Conservation (phyloP, 2,888 invertebrate genomes). For the Caenorhabditis sp. region DNA sequence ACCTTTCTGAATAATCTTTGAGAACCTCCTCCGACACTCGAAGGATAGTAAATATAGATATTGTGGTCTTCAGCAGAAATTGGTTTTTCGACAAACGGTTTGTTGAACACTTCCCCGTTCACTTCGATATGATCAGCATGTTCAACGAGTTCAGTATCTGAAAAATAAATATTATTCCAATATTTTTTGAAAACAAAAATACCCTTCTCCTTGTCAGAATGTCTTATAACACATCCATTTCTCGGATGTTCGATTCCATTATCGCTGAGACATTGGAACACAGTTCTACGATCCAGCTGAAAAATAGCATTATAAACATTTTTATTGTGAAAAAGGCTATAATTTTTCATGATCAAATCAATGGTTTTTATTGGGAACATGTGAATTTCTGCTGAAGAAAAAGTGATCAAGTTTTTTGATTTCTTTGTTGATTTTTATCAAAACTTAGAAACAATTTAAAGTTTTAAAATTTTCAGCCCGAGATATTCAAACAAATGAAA, state of each 20-base stretch:
- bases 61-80: slow-evolving; percentile 99
- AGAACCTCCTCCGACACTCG: slow-evolving; percentile 94
- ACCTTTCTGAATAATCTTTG: slow-evolving; percentile 95
- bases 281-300: slow-evolving; percentile 79
- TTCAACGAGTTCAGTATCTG: slow-evolving; percentile 57
- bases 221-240: slow-evolving; percentile 93
- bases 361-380: too few species aligned
- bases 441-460: too few species aligned
- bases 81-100: slow-evolving; percentile 97
- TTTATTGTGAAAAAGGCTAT: too few species aligned
- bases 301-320: slow-evolving; percentile 18
- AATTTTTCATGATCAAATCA: too few species aligned
- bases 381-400: too few species aligned
- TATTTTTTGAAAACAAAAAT: not conserved
- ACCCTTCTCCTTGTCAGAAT: slow-evolving; percentile 72
- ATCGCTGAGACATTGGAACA: slow-evolving; percentile 89
- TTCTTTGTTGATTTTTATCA: too few species aligned
- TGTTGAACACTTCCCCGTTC: slow-evolving; percentile 73
- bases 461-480: too few species aligned
- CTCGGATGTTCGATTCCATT: slow-evolving; percentile 97
- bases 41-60: slow-evolving; percentile 98
- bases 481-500: too few species aligned
- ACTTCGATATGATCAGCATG: slow-evolving; percentile 68
- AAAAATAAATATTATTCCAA: not conserved
- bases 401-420: too few species aligned